Evolutionary conservation across 2,797 vertebrate species (phyloP), one percentile per base, ranked within the genome.

Genomic region (Gobio occitaniae): DNA sequence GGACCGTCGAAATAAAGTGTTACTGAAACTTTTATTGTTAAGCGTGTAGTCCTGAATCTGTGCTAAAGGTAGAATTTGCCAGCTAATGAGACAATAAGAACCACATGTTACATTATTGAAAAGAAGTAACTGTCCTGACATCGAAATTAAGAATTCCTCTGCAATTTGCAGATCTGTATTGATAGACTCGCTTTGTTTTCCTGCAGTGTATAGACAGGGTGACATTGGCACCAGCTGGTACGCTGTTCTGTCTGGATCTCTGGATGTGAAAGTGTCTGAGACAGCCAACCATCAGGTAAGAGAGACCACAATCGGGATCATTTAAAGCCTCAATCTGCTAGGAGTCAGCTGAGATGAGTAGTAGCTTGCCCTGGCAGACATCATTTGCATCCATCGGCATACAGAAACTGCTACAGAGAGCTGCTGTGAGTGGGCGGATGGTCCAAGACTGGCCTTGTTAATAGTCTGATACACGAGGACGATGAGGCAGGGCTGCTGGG

Each of bases 201-300:
- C 36, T 76, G 1, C 92, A 99, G 98, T 99, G 84, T 99, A 98
- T 93, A 96, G 98, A 77, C 98, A 99, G 91, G 98, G 98, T 66
- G 98, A 99, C 89, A 98, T 99, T 82, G 98, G 98, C 84, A 99
- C 97, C 59, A 99, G 97, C 84, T 99, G 98, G 98, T 99, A 99
- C 47, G 97, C 98, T 41, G 98, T 99, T 69, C 94, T 99, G 74
- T 97, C 98, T 29, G 98, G 98, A 86, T 99, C 98, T 81, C 92
- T 99, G 93, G 98, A 99, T 92, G 97, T 99, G 90, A 99, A 99
- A 94, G 97, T 99, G 87, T 99, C 98, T 77, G 98, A 99, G 94
- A 99, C 98, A 0, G 98, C 97, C 91, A 99, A 97, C 93, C 97
- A 99, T 90, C 97, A 99, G 97, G 98, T 99, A 95, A 90, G 70